Evolutionary conservation across 2,888 invertebrate genomes (phyloP), one percentile per base, ranked within the genome.

Genomic region (Dilophus febrilis): DNA sequence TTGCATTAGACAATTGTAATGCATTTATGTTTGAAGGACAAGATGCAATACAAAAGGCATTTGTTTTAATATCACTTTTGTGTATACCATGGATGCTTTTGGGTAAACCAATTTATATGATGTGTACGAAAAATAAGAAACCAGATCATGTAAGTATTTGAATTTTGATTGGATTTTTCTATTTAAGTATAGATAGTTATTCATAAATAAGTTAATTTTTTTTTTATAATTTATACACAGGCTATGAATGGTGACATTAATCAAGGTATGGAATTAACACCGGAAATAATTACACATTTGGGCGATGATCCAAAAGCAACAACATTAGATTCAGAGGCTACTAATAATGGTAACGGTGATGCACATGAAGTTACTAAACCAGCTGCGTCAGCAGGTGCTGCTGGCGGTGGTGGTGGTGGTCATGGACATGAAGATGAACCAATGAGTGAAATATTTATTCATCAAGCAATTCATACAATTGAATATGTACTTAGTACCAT

Each of bases 401-500:
- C 19, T 12, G 36, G 18, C 12, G 44, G 44, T 27, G 48, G 44
- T 26, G 48, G 44, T 34, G 53, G 46, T 4, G 59, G 57, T 49
- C 57, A 52, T 31, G 56, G 55, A 37, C 68, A 64, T 50, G 61
- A 64, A 3, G 71, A 74, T 0, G 84, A 77, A 49, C 70, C 80
- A 2, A 78, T 90, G 63, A 74, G 82, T 47, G 94, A 94, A 57
- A 65, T 91, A 49, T 82, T 88, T 70, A 91, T 95, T 52, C 82
- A 91, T 59, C 92, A 94, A 57, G 81, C 77, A 14, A 95, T 95
- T 51, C 94, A 95, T 63, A 95, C 95, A 2, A 92, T 95, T 45
- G 95, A 95, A 66, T 97, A 88, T 55, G 88, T 91, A 46, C 72
- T 95, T 46, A 91, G 92, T 52, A 92, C 92, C 43, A 81, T 97